phyloP scores from a whole-genome alignment of 2,888 invertebrate genomes.

The Colletes collaris region DNA sequence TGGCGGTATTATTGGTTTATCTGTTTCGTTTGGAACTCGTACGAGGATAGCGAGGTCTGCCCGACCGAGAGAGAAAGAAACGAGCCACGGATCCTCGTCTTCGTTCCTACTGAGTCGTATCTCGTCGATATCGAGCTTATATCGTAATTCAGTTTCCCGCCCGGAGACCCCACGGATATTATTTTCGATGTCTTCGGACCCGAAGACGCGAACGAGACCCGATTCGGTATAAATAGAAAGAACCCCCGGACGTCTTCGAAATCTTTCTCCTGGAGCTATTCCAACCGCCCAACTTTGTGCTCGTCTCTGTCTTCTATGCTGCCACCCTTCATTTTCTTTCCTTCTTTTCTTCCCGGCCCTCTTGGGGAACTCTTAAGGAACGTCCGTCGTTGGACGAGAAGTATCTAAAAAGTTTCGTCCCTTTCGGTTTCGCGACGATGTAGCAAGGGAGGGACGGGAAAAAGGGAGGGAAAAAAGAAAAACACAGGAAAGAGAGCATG shows the following conservation, averaged over 20 bases:
- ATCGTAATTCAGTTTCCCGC: conserved; percentile 72
- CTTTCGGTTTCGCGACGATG: conserved; percentile 25
- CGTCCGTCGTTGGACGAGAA: conserved; percentile 43
- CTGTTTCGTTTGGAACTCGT: conserved; percentile 58
- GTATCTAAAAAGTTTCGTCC: conserved; percentile 56
- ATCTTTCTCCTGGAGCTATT: background rate
- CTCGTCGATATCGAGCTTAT: conserved; percentile 61
- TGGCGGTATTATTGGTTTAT: conserved; percentile 78
- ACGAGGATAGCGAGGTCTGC: conserved; percentile 9
- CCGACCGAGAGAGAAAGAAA: background rate
- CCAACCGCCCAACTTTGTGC: background rate
- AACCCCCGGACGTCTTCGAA: too few relatives aligned
- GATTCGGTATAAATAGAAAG: conserved; percentile 59
- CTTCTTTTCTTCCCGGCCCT: conserved; percentile 22
- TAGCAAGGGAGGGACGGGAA: too few relatives aligned
- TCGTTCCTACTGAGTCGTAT: conserved; percentile 61
- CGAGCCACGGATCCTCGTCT: conserved; percentile 36
- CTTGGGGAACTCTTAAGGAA: conserved; percentile 54
- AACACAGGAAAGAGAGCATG: conserved; percentile 38
- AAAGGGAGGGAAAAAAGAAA: background rate
- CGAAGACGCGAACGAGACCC: conserved; percentile 19
- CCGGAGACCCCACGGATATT: conserved; percentile 67
- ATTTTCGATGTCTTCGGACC: conserved; percentile 71
- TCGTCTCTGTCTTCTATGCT: background rate
- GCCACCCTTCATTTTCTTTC: conserved; percentile 8